Evolutionary conservation across 2,888 invertebrate species (phyloP).

Genomic region (Hecatera dysodea): DNA sequence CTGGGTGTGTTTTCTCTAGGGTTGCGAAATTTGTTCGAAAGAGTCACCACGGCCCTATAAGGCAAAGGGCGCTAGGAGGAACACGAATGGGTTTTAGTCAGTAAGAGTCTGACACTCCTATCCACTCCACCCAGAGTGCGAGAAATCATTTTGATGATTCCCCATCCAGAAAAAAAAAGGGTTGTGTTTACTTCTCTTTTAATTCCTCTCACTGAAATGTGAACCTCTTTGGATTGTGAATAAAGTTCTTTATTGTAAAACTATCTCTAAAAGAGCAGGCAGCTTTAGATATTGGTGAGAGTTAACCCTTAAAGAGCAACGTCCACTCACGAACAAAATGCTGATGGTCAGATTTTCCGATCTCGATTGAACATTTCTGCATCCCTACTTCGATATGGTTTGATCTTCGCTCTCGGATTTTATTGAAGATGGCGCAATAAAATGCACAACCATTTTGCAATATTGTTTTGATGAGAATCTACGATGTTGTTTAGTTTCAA

Average conservation of each 20-base stretch:
- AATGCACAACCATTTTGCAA: not conserved
- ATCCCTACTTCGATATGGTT: constrained; percentile 6
- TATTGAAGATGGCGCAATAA: not conserved
- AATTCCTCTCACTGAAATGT: too few species aligned
- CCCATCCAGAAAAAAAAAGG: too few species aligned
- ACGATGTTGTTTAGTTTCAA: not conserved
- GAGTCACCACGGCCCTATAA: too few species aligned
- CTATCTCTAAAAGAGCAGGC: not conserved
- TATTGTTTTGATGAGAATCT: not conserved
- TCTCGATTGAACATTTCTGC: constrained; percentile 38
- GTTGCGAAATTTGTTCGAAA: too few species aligned
- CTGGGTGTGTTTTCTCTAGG: too few species aligned
- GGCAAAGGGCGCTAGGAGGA: too few species aligned
- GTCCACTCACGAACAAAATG: constrained; percentile 41
- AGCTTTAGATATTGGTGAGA: not conserved
- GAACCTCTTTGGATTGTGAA: too few species aligned
- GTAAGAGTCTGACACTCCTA: too few species aligned
- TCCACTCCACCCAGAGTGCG: too few species aligned
- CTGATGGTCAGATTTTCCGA: constrained; percentile 36
- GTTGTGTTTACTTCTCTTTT: too few species aligned
- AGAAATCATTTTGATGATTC: too few species aligned
- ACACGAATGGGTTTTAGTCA: too few species aligned
- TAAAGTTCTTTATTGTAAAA: not conserved
- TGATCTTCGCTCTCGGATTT: constrained; percentile 1
- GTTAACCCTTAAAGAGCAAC: constrained; percentile 15